A percentile compares a stretch with the other conserved stretches of the same genome.
Evolutionary conservation across 2,888 invertebrate genomes (phyloP).

Genomic region (Thelaira solivaga): DNA sequence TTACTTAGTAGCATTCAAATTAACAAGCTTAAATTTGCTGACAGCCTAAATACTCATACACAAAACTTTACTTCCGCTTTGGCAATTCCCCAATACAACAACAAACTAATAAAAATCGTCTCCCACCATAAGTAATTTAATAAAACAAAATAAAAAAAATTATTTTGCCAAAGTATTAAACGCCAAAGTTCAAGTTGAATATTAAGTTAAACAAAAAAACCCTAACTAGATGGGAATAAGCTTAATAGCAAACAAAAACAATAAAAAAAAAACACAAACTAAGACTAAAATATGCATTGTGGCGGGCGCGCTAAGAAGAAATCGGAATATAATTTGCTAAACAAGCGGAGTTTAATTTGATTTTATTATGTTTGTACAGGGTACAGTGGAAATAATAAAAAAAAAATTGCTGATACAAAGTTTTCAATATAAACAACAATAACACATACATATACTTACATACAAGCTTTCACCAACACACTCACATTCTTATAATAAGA

Average conservation of each 20-base stretch:
- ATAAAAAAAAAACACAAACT: neutral
- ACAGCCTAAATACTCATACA: neutral
- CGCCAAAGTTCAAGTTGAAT: conserved; percentile 57
- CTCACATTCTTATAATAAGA: neutral
- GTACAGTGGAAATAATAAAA: neutral
- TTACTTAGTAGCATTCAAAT: too few relatives aligned
- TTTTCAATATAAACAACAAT: conserved; percentile 16
- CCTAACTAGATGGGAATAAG: neutral
- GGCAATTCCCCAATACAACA: neutral
- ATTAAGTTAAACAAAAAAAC: conserved; percentile 21
- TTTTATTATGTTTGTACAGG: conserved; percentile 26
- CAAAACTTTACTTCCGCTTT: too few relatives aligned
- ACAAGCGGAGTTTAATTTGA: conserved; percentile 55
- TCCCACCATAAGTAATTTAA: neutral
- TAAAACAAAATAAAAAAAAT: neutral
- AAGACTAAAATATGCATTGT: conserved; percentile 53
- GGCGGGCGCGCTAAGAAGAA: conserved; percentile 37
- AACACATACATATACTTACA: too few relatives aligned
- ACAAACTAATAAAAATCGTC: neutral
- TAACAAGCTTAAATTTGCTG: too few relatives aligned
- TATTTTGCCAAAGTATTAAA: conserved; percentile 12
- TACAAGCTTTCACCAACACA: neutral
- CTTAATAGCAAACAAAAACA: neutral
- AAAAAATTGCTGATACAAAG: conserved; percentile 10
- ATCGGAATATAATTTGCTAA: conserved; percentile 59